A percentile compares a stretch with the other conserved stretches of the same genome.
Conservation (phyloP, 2,888 invertebrate species). For the Callimorpha dominula region DNA sequence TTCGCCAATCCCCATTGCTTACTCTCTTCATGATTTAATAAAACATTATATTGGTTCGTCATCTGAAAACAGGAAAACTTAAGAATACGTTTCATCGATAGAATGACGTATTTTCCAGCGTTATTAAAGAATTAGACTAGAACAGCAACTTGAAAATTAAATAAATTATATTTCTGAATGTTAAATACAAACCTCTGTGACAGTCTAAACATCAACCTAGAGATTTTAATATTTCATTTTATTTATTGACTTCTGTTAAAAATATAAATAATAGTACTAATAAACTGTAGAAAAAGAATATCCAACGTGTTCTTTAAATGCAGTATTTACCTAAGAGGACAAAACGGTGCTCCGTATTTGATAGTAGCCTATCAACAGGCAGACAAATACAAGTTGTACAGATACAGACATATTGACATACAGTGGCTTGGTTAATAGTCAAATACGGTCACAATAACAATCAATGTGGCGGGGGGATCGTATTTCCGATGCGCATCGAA, state of each 20-base stretch:
- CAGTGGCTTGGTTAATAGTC: constrained; percentile 41
- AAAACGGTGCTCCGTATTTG: neutral
- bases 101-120: too few relatives aligned
- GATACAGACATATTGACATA: constrained; percentile 9
- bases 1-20: constrained; percentile 53
- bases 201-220: too few relatives aligned
- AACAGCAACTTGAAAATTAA: too few relatives aligned
- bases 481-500: constrained; percentile 69
- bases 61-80: constrained; percentile 9
- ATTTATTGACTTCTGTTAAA: too few relatives aligned
- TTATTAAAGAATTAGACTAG: too few relatives aligned
- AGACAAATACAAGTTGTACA: constrained; percentile 3
- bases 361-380: neutral
- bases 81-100: too few relatives aligned
- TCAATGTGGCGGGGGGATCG: constrained; percentile 51
- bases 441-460: constrained; percentile 61
- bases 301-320: neutral
- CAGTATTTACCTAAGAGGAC: neutral
- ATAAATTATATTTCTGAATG: neutral
- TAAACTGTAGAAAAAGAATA: neutral
- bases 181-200: neutral
- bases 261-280: too few relatives aligned
- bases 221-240: neutral
- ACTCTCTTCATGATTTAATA: constrained; percentile 43
- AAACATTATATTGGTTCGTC: constrained; percentile 17